phyloP scores from a whole-genome alignment of 2,888 invertebrate genomes.

The Unio delphinus region DNA sequence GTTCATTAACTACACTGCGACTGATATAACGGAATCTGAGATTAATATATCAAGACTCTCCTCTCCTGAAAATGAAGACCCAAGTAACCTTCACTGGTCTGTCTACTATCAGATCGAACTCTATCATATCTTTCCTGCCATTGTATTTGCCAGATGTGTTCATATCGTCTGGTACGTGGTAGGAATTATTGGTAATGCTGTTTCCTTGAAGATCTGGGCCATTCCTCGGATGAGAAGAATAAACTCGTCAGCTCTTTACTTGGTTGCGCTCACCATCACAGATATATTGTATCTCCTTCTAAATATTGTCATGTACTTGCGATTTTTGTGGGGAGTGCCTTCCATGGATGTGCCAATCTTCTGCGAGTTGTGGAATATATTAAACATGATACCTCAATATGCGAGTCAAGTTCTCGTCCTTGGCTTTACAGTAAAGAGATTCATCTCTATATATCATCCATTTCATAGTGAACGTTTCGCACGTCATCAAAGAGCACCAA shows the following conservation, averaged over 20 bases:
- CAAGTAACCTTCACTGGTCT: no score
- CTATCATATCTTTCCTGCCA: constrained; percentile 19
- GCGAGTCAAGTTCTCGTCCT: constrained; percentile 65
- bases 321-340: constrained; percentile 61
- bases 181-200: constrained; percentile 63
- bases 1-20: no score
- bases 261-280: constrained; percentile 63
- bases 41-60: no score
- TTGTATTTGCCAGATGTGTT: constrained; percentile 57
- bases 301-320: constrained; percentile 61
- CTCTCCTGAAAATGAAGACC: no score
- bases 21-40: no score
- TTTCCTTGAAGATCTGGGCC: constrained; percentile 65
- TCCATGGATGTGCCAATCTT: constrained; percentile 49
- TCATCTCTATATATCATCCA: constrained; percentile 61
- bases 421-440: constrained; percentile 67
- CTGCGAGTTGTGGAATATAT: constrained; percentile 63
- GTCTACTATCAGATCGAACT: no score
- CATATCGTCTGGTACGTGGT: constrained; percentile 65
- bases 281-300: constrained; percentile 62
- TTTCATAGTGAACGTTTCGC: constrained; percentile 63
- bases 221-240: constrained; percentile 58
- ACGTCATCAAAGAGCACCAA: constrained; percentile 54
- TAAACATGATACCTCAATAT: constrained; percentile 65
- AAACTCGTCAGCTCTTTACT: constrained; percentile 66